These are phyloP conservation scores for Zenarchopterus dispar DNA, from an alignment of 2,797 vertebrate genomes.

Conservation along the genomic window DNA sequence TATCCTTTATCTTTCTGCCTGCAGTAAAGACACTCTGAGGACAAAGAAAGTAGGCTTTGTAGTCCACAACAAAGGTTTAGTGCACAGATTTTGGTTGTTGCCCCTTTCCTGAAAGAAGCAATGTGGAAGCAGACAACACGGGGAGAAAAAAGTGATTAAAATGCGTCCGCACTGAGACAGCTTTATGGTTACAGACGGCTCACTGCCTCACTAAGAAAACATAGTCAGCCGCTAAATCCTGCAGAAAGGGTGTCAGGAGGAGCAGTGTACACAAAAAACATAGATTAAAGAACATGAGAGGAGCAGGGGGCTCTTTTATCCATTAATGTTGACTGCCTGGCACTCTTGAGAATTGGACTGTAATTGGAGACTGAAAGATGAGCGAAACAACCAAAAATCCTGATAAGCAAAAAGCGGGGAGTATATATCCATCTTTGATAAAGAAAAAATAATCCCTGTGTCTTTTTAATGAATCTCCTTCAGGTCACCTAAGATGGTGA, in stretches of 20 bases:
- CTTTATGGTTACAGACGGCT: slow-evolving; percentile 69
- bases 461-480: slow-evolving; percentile 42
- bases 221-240: slow-evolving; percentile 59
- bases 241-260: slow-evolving; percentile 50
- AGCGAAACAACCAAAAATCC: slow-evolving; percentile 58
- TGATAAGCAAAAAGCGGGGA: slow-evolving; percentile 62
- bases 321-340: slow-evolving; percentile 53
- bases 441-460: slow-evolving; percentile 16
- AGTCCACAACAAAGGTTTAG: slow-evolving; percentile 35
- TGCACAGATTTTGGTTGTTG: slow-evolving; percentile 72
- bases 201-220: slow-evolving; percentile 63
- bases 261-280: slow-evolving; percentile 41
- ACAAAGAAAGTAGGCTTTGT: slow-evolving; percentile 11
- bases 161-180: slow-evolving; percentile 47
- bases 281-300: slow-evolving; percentile 66
- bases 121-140: slow-evolving; percentile 28
- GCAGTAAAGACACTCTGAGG: slow-evolving; percentile 20
- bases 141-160: slow-evolving; percentile 52
- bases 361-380: slow-evolving; percentile 62
- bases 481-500: slow-evolving; percentile 19
- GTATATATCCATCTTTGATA: slow-evolving; percentile 34
- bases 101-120: slow-evolving; percentile 28
- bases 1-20: slow-evolving; percentile 12
- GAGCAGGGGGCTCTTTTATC: slow-evolving; percentile 45
- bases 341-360: slow-evolving; percentile 17